Evolutionary conservation across 2,888 invertebrate species (phyloP).

Genomic region (Athalia cordata): DNA sequence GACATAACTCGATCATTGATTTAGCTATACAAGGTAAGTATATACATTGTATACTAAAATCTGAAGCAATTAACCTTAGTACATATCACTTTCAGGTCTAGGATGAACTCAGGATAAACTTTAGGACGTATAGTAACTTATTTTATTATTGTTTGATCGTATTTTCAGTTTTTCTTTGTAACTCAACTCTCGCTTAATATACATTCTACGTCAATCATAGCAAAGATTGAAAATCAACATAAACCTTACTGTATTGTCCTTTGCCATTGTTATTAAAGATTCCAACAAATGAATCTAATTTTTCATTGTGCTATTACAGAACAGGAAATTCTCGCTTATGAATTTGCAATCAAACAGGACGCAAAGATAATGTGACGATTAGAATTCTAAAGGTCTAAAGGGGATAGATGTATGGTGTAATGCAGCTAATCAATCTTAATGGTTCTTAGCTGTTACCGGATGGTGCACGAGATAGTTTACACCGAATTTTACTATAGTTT

Average conservation of each 20-base stretch:
- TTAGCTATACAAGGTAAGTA: not conserved
- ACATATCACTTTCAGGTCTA: slow-evolving; percentile 25
- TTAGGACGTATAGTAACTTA: slow-evolving; percentile 43
- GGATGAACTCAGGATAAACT: slow-evolving; percentile 43
- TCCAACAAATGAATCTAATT: slow-evolving; percentile 17
- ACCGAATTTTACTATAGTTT: not conserved
- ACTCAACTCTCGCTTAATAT: slow-evolving; percentile 39
- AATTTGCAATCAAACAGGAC: slow-evolving; percentile 36
- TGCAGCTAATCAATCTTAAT: slow-evolving; percentile 29
- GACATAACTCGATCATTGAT: not conserved
- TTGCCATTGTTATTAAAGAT: slow-evolving; percentile 24
- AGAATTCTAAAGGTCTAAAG: slow-evolving; percentile 35
- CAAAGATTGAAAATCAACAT: slow-evolving; percentile 39
- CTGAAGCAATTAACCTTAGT: not conserved
- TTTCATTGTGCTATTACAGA: slow-evolving; percentile 43
- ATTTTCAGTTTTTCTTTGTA: slow-evolving; percentile 41
- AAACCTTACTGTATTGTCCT: slow-evolving; percentile 42
- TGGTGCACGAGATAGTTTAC: not conserved
- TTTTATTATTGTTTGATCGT: slow-evolving; percentile 45
- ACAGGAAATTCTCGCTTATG: slow-evolving; percentile 11
- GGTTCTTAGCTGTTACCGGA: too few species aligned
- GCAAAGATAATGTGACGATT: slow-evolving; percentile 15
- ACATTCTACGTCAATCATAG: slow-evolving; percentile 42
- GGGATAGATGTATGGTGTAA: slow-evolving; percentile 7
- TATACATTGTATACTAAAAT: not conserved